These are phyloP conservation scores for Pyrrhura leucotis DNA, from an alignment of 2,797 vertebrate species.

Conservation along the genomic window DNA sequence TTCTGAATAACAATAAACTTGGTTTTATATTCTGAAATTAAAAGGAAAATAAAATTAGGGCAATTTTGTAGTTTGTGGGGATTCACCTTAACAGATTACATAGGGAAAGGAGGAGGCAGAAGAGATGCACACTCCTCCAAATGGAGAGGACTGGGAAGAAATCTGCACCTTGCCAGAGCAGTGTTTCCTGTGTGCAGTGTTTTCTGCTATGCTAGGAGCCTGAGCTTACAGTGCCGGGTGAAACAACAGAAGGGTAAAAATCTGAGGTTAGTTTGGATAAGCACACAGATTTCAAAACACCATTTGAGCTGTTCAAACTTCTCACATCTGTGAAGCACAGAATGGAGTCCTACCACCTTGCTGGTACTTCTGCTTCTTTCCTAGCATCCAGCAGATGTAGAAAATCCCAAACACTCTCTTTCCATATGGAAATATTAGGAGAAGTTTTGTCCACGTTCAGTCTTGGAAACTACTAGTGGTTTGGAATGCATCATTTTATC, in stretches of 20 bases:
- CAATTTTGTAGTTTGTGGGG: not conserved
- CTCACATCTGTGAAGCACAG: not conserved
- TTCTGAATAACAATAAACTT: not conserved
- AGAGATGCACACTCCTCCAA: not conserved
- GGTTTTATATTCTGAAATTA: not conserved
- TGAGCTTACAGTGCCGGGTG: not conserved
- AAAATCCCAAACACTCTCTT: not conserved
- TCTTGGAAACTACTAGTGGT: not conserved
- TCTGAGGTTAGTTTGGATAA: not conserved
- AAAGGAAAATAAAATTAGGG: not conserved
- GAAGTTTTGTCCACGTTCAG: not conserved
- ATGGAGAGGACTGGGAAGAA: not conserved
- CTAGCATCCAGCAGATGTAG: not conserved
- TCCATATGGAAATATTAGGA: not conserved
- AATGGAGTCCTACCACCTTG: not conserved
- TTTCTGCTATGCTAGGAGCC: not conserved
- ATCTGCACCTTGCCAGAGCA: not conserved
- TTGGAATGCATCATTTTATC: not conserved
- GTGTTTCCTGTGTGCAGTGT: not conserved
- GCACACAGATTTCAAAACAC: not conserved
- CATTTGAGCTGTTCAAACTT: not conserved
- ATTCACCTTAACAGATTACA: not conserved
- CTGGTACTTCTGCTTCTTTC: not conserved
- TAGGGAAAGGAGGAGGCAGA: not conserved
- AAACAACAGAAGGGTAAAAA: not conserved